A percentile compares a stretch with the other conserved stretches of the same genome.
Evolutionary conservation across 1,140 invertebrate species (phyloP).

Genomic region (Dinoponera quadriceps): DNA sequence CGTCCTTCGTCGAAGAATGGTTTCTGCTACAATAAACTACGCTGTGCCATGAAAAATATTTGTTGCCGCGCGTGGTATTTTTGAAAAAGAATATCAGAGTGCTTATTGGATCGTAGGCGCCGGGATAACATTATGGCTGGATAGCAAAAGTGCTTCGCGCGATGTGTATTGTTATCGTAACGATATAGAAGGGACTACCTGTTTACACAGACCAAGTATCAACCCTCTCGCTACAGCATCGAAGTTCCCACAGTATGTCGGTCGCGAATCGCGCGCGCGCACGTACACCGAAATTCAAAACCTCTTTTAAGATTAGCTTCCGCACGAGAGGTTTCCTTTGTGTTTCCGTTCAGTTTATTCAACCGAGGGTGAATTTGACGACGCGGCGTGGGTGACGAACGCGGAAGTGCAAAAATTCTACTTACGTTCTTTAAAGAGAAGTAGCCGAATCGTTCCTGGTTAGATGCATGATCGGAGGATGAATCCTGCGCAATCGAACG

Average conservation of each 20-base stretch:
- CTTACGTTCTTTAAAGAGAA: slow-evolving; percentile 85
- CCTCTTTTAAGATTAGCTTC: slow-evolving; percentile 53
- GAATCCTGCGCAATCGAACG: slow-evolving; percentile 79
- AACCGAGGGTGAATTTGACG: slow-evolving; percentile 15
- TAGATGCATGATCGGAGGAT: slow-evolving; percentile 82
- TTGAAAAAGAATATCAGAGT: slow-evolving; percentile 60
- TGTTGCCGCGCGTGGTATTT: slow-evolving; percentile 48
- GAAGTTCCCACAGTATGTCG: slow-evolving; percentile 57
- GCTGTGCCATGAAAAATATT: slow-evolving; percentile 50
- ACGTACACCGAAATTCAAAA: slow-evolving; percentile 51
- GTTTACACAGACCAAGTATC: slow-evolving; percentile 75
- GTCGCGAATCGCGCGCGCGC: slow-evolving; percentile 24
- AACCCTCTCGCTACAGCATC: slow-evolving; percentile 67
- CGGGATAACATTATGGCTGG: slow-evolving; percentile 48
- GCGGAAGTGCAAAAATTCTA: slow-evolving; percentile 47
- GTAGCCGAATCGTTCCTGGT: slow-evolving; percentile 84
- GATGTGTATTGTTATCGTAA: slow-evolving; percentile 74
- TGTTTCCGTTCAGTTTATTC: slow-evolving; percentile 45
- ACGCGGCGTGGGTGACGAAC: neutral
- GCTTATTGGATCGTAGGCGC: slow-evolving; percentile 61
- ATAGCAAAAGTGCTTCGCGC: slow-evolving; percentile 60
- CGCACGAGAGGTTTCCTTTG: slow-evolving; percentile 25
- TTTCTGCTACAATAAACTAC: slow-evolving; percentile 49
- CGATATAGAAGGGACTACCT: slow-evolving; percentile 74
- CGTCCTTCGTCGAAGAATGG: neutral